Evolutionary conservation across 2,888 invertebrate genomes (phyloP).

Genomic region (Standfussiana lucernea): DNA sequence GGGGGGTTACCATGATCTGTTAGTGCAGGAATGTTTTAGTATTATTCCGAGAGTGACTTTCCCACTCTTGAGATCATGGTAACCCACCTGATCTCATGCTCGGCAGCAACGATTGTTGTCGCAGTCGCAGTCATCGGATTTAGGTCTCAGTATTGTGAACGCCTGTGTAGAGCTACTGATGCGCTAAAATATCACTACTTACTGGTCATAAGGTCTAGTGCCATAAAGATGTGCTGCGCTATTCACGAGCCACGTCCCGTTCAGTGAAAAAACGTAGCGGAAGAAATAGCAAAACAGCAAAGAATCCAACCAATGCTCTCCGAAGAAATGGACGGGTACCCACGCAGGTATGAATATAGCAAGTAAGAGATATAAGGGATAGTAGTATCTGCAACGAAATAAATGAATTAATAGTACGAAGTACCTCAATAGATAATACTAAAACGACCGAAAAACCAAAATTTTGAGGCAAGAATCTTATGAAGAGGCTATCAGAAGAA

Average conservation of each 20-base stretch:
- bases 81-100: not conserved
- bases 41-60: too few species aligned
- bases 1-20: too few species aligned
- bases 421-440: too few species aligned
- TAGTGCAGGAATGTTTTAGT: too few species aligned
- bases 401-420: not conserved
- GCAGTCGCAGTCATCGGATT: not conserved
- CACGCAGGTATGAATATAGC: conserved; percentile 91
- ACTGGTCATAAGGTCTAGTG: conserved; percentile 94
- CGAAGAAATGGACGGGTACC: conserved; percentile 93
- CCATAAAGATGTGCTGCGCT: conserved; percentile 95
- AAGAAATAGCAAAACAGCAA: conserved; percentile 91
- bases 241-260: conserved; percentile 96
- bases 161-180: too few species aligned
- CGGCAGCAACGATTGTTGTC: not conserved
- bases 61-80: too few species aligned
- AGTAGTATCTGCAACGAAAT: conserved; percentile 92
- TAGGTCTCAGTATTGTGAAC: not conserved
- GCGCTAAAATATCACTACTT: conserved; percentile 69
- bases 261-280: conserved; percentile 92
- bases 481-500: not conserved
- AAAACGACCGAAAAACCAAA: not conserved
- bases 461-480: not conserved
- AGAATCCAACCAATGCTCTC: conserved; percentile 91
- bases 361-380: conserved; percentile 89